These are phyloP conservation scores for Lipophrys pholis DNA, from an alignment of 2,113 vertebrate species.

Conservation along the genomic window DNA sequence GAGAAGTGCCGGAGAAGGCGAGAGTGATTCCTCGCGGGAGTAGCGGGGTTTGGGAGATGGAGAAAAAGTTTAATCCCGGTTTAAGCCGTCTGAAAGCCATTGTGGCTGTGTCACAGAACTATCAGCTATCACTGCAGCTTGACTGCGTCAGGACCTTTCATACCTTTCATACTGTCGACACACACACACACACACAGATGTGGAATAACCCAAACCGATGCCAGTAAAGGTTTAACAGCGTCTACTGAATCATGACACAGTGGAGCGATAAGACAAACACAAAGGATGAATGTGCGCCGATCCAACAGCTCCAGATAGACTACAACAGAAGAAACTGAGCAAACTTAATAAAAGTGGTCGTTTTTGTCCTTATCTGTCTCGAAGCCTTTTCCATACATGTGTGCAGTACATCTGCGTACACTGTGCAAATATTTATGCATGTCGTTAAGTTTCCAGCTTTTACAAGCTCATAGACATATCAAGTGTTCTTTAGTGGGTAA, in stretches of 20 bases:
- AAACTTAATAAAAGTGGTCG: slow-evolving; percentile 24
- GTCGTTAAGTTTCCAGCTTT: slow-evolving; percentile 37
- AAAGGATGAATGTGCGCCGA: slow-evolving; percentile 14
- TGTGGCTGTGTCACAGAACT: slow-evolving; percentile 64
- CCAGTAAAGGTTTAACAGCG: slow-evolving; percentile 46
- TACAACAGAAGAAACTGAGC: slow-evolving; percentile 7
- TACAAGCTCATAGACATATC: slow-evolving; percentile 41
- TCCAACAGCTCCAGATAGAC: neutral
- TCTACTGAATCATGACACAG: slow-evolving; percentile 55
- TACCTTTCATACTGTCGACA: slow-evolving; percentile 29
- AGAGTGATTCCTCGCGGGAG: slow-evolving; percentile 54
- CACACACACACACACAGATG: slow-evolving; percentile 28
- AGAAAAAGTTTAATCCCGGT: slow-evolving; percentile 64
- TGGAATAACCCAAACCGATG: slow-evolving; percentile 20
- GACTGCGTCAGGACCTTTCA: slow-evolving; percentile 68
- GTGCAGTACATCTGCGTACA: slow-evolving; percentile 11
- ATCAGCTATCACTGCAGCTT: slow-evolving; percentile 71
- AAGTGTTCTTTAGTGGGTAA: slow-evolving; percentile 31
- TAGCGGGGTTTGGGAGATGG: slow-evolving; percentile 14
- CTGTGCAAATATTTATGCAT: slow-evolving; percentile 52
- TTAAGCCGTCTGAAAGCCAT: slow-evolving; percentile 70
- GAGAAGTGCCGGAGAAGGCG: slow-evolving; percentile 6
- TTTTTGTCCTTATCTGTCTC: slow-evolving; percentile 10
- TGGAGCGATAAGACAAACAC: slow-evolving; percentile 53
- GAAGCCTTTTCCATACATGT: slow-evolving; percentile 22